A percentile compares a stretch with the other conserved stretches of the same genome.
phyloP scores from a whole-genome alignment of 1,140 invertebrate species.

The Xylocopa sonorina region DNA sequence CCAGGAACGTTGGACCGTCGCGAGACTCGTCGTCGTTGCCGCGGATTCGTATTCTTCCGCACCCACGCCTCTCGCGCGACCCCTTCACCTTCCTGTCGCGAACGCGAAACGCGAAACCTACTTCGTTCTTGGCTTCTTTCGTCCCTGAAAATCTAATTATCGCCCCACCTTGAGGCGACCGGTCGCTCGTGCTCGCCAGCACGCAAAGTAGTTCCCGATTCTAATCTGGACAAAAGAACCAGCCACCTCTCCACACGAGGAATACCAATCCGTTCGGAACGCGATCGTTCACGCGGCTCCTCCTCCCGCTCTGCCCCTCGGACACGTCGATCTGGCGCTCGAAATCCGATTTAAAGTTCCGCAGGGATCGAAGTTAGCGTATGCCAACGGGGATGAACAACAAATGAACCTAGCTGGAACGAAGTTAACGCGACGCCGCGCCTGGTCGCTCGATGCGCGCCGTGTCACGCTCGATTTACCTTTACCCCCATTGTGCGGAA shows the following conservation, averaged over 20 bases:
- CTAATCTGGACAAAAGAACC: conserved; percentile 39
- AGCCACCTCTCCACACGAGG: background rate
- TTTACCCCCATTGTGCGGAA: conserved; percentile 18
- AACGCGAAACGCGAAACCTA: conserved; percentile 37
- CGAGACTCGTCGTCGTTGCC: background rate
- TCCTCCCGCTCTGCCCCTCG: background rate
- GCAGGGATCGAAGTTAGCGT: conserved; percentile 26
- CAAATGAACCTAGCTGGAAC: conserved; percentile 23
- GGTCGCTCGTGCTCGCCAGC: background rate
- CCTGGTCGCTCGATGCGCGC: background rate
- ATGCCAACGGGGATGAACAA: background rate
- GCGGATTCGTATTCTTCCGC: background rate
- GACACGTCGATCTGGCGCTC: background rate
- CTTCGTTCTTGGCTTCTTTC: conserved; percentile 37
- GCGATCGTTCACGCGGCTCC: conserved; percentile 1
- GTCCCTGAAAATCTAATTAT: conserved; percentile 56
- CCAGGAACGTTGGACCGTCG: too few relatives aligned
- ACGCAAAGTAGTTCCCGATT: conserved; percentile 42
- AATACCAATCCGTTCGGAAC: background rate
- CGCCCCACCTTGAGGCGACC: conserved; percentile 28
- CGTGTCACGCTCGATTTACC: conserved; percentile 13
- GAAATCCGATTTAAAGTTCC: conserved; percentile 16
- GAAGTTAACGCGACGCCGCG: conserved; percentile 6
- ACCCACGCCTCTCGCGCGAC: too few relatives aligned
- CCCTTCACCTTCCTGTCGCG: background rate